Evolutionary conservation across 2,888 invertebrate species (phyloP).

Genomic region (Drosophila imparisetae): DNA sequence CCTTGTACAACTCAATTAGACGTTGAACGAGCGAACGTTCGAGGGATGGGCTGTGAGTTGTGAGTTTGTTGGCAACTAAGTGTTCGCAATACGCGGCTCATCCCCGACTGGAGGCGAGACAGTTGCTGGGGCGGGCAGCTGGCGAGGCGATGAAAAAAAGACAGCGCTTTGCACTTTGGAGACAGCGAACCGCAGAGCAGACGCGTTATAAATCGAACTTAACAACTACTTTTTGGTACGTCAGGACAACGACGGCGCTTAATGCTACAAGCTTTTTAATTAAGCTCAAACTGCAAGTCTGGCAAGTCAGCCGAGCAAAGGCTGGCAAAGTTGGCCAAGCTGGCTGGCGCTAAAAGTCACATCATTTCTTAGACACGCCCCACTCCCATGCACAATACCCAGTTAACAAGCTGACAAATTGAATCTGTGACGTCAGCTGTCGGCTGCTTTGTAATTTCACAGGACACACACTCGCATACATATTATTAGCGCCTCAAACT

Average conservation of each 20-base stretch:
- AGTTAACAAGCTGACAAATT: conserved; percentile 74
- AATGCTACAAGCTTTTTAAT: conserved; percentile 80
- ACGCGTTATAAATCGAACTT: conserved; percentile 78
- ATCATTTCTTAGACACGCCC: conserved; percentile 56
- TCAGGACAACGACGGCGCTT: conserved; percentile 45
- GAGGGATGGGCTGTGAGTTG: background rate
- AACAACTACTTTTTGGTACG: conserved; percentile 61
- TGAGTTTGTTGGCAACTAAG: conserved; percentile 35
- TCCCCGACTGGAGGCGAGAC: conserved; percentile 29
- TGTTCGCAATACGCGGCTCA: conserved; percentile 61
- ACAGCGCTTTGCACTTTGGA: conserved; percentile 78
- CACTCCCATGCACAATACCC: background rate
- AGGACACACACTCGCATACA: conserved; percentile 27
- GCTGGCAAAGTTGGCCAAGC: background rate
- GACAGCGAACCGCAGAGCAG: conserved; percentile 73
- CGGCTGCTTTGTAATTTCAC: conserved; percentile 61
- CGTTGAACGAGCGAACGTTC: conserved; percentile 22
- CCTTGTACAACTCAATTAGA: conserved; percentile 84
- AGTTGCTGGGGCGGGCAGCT: background rate
- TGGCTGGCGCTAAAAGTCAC: conserved; percentile 75
- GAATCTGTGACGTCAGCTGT: conserved; percentile 71
- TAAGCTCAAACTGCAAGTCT: conserved; percentile 74
- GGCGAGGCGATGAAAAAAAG: conserved; percentile 6
- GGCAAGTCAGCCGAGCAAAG: conserved; percentile 18
- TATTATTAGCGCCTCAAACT: conserved; percentile 64